Base-by-base conservation (phyloP, 2,797 vertebrate genomes). In the Fistularia commersonii region DNA sequence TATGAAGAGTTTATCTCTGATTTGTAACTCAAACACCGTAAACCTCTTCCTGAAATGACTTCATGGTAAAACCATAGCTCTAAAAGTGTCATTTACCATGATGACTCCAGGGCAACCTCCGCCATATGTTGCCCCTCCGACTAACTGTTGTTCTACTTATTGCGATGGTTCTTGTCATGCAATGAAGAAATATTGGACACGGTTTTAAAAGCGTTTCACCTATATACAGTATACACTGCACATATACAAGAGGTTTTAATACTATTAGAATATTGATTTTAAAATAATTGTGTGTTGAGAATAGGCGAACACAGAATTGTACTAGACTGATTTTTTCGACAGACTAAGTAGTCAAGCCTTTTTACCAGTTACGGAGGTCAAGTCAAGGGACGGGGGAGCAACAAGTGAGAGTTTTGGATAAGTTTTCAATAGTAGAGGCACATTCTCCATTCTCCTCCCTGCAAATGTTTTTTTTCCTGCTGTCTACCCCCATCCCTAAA, bases 21-120 rank as follows among this genome's bases (percentile, higher is more conserved):
- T 86, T 86, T 87, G 79, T 87, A 81, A 80, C 83, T 89, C 86
- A 66, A 86, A 71, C 76, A 72, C 79, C 88, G 89, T 88, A 85
- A 85, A 85, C 67, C 66, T 74, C 81, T 83, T 87, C 76, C 66
- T 81, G 48, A 61, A 72, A 88, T 89, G 86, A 90, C 83, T 82
- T 90, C 87, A 87, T 74, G 72, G 40, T 80, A 82, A 87, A 88
- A 87, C 79, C 74, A 57, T 80, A 90, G 80, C 79, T 76, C 44
- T 73, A 74, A 80, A 75, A 68, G 74, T 75, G 47, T 69, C 58
- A 69, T 84, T 84, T 85, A 83, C 76, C 55, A 35, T 71, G 80
- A 80, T 50, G 61, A 59, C 64, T 73, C 69, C 54, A 31, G 60
- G 54, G 50, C 73, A 56, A 57, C 71, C 32, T 57, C 23, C 65